phyloP scores from a whole-genome alignment of 2,888 invertebrate genomes.

The Hydropsyche betteni region DNA sequence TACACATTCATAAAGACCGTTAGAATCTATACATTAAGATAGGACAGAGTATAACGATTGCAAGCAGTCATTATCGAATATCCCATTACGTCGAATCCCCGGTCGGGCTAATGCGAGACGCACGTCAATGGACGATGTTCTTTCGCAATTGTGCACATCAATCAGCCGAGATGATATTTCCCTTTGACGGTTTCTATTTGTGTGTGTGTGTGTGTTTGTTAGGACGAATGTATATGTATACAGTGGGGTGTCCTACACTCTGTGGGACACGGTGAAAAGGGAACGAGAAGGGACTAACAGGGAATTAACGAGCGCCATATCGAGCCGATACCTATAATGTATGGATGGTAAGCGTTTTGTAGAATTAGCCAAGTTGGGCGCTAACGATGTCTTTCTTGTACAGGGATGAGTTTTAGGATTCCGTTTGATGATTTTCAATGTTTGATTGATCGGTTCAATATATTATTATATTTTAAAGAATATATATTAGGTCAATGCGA shows the following conservation, averaged over 20 bases:
- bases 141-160: constrained; percentile 25
- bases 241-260: not conserved
- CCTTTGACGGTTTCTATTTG: constrained; percentile 10
- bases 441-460: too few relatives aligned
- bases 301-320: constrained; percentile 16
- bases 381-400: too few relatives aligned
- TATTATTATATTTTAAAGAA: too few relatives aligned
- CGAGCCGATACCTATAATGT: constrained; percentile 9
- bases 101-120: constrained; percentile 2
- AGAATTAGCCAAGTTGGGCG: constrained; percentile 3
- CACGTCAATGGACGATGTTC: constrained; percentile 28
- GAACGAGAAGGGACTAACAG: not conserved
- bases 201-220: too few relatives aligned
- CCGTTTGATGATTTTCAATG: too few relatives aligned
- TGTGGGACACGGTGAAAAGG: not conserved
- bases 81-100: constrained; percentile 18
- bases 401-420: too few relatives aligned
- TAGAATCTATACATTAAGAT: too few relatives aligned
- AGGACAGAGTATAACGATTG: not conserved
- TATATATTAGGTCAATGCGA: too few relatives aligned
- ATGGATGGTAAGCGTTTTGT: not conserved
- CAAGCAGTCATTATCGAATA: constrained; percentile 12
- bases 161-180: constrained; percentile 24
- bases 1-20: too few relatives aligned
- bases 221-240: too few relatives aligned